Evolutionary conservation across 2,888 invertebrate genomes (phyloP).

Genomic region (Drosophila nr. perissopoda): DNA sequence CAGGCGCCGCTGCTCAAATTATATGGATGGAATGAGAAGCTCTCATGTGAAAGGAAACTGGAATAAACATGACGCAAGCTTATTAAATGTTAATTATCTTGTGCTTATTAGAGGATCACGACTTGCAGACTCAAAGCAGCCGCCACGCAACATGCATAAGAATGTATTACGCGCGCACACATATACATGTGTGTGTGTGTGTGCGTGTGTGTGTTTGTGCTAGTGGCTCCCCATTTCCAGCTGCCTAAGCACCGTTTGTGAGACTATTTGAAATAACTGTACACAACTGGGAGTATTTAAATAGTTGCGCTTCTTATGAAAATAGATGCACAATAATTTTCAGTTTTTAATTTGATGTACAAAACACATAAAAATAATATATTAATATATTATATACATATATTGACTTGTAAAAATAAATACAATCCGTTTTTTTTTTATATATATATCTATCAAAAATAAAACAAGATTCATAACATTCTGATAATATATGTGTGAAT

Average conservation of each 20-base stretch:
- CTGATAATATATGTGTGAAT: neutral
- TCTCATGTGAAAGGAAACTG: conserved; percentile 3
- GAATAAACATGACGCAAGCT: conserved; percentile 16
- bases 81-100: conserved; percentile 33
- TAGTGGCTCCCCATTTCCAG: conserved; percentile 56
- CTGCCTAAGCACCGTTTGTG: conserved; percentile 64
- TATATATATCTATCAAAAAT: neutral
- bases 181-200: neutral
- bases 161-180: conserved; percentile 23
- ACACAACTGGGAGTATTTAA: conserved; percentile 17
- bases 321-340: neutral
- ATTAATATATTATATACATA: neutral
- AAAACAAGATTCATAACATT: neutral
- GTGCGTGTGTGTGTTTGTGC: neutral
- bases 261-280: conserved; percentile 56
- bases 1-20: conserved; percentile 15
- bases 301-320: conserved; percentile 8
- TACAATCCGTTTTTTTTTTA: neutral
- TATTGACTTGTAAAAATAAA: neutral
- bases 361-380: neutral
- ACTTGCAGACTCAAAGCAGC: conserved; percentile 3
- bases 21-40: conserved; percentile 1
- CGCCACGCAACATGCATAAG: conserved; percentile 13
- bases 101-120: conserved; percentile 28
- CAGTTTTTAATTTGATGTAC: neutral